phyloP scores from a whole-genome alignment of 2,113 vertebrate species.

The Pygoscelis antarcticus region DNA sequence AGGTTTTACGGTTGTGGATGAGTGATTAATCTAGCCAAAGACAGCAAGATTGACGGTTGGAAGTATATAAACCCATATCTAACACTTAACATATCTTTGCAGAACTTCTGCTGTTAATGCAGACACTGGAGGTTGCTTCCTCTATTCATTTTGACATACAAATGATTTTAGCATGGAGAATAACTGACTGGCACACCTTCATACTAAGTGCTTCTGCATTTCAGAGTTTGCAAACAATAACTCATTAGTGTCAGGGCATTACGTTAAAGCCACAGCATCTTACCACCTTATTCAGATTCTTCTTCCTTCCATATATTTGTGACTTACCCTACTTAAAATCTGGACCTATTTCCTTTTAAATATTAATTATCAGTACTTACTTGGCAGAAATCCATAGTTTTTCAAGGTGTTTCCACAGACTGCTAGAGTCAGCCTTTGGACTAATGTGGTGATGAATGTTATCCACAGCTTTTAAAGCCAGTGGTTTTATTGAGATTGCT shows the following conservation, averaged over 20 bases:
- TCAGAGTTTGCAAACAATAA: neutral
- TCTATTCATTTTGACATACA: neutral
- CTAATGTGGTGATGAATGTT: neutral
- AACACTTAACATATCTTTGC: fast-evolving
- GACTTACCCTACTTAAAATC: neutral
- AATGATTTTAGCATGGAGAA: neutral
- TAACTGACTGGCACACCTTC: neutral
- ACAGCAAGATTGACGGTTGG: neutral
- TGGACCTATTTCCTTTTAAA: neutral
- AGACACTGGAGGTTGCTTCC: neutral
- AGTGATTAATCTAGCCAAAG: neutral
- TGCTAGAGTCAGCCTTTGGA: neutral
- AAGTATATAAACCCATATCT: neutral
- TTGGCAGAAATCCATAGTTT: neutral
- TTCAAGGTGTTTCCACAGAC: neutral
- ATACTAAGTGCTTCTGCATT: neutral
- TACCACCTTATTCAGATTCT: neutral
- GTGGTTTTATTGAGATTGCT: neutral
- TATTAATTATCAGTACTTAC: neutral
- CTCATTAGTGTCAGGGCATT: too few relatives aligned
- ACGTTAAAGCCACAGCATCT: fast-evolving
- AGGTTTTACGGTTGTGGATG: neutral
- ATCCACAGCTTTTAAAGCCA: neutral
- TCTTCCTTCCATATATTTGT: neutral
- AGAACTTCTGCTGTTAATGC: neutral